Percentiles rank a stretch among this genome's conserved stretches.
Evolutionary conservation across 2,113 vertebrate genomes (phyloP).

Genomic region (Ifrita kowaldi): DNA sequence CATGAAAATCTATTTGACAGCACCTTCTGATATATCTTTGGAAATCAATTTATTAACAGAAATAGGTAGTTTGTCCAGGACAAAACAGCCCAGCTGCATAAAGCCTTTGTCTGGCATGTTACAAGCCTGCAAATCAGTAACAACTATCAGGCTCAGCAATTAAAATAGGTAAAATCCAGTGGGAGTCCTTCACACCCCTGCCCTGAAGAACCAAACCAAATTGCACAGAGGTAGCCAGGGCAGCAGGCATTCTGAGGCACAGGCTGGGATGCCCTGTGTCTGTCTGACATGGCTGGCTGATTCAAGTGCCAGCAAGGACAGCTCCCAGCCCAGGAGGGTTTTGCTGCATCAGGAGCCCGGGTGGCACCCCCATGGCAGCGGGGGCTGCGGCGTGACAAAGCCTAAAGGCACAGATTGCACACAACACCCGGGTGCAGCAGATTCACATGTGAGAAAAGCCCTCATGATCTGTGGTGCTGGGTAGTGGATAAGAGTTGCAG

Average conservation of each 20-base stretch:
- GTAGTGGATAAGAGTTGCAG: neutral
- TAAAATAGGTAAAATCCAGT: neutral
- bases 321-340: neutral
- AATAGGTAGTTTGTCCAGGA: neutral
- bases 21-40: neutral
- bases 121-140: neutral
- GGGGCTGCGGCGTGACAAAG: neutral
- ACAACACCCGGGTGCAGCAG: neutral
- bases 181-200: neutral
- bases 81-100: neutral
- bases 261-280: neutral
- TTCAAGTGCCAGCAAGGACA: neutral
- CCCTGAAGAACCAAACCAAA: neutral
- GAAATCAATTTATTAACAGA: neutral
- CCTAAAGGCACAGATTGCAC: neutral
- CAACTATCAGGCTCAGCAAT: neutral
- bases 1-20: neutral
- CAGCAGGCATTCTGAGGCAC: neutral
- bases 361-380: neutral
- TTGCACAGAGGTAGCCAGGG: too few species aligned
- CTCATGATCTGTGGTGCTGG: neutral
- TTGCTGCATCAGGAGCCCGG: neutral
- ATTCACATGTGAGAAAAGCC: neutral
- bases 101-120: neutral
- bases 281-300: rapidly evolving